Evolutionary conservation across 2,888 invertebrate species (phyloP).

Genomic region (Caenorhabditis japonica): DNA sequence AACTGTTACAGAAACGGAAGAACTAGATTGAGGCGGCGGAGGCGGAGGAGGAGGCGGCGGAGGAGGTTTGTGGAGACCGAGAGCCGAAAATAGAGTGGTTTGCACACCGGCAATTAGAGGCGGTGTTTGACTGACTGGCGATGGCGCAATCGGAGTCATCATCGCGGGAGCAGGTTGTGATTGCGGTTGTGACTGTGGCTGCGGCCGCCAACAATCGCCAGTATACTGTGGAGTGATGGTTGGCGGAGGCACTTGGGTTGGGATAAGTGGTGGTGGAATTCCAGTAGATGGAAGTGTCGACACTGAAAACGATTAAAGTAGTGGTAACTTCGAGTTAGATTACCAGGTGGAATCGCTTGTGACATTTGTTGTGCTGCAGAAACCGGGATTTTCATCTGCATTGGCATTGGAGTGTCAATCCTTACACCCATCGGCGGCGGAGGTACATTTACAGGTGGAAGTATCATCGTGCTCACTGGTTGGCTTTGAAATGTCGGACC

Average conservation of each 20-base stretch:
- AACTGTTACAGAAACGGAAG: conserved; percentile 1
- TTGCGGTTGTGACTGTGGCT: conserved; percentile 6
- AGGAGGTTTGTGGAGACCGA: conserved; percentile 36
- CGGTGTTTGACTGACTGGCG: conserved; percentile 4
- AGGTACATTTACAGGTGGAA: conserved; percentile 33
- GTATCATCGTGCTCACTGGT: conserved; percentile 1
- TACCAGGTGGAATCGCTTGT: too few relatives aligned
- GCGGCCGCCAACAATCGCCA: conserved; percentile 29
- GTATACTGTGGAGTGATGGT: conserved; percentile 4
- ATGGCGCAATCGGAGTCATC: too few relatives aligned
- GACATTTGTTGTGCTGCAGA: too few relatives aligned
- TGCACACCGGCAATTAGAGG: conserved; percentile 31
- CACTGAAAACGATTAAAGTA: background rate
- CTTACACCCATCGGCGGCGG: conserved; percentile 35
- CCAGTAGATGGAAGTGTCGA: conserved; percentile 11
- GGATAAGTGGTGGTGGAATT: conserved; percentile 12
- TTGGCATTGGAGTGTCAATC: conserved; percentile 31
- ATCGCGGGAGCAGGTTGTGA: conserved; percentile 2
- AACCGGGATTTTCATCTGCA: background rate
- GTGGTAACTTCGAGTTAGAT: background rate
- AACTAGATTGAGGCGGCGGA: background rate
- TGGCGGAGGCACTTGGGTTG: conserved; percentile 26
- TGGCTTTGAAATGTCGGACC: conserved; percentile 3
- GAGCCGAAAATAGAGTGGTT: conserved; percentile 54
- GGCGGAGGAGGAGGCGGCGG: conserved; percentile 39